A percentile compares a stretch with the other conserved stretches of the same genome.
These are phyloP conservation scores for Pseudopodoces humilis DNA, from an alignment of 2,113 vertebrate genomes.

Conservation along the genomic window DNA sequence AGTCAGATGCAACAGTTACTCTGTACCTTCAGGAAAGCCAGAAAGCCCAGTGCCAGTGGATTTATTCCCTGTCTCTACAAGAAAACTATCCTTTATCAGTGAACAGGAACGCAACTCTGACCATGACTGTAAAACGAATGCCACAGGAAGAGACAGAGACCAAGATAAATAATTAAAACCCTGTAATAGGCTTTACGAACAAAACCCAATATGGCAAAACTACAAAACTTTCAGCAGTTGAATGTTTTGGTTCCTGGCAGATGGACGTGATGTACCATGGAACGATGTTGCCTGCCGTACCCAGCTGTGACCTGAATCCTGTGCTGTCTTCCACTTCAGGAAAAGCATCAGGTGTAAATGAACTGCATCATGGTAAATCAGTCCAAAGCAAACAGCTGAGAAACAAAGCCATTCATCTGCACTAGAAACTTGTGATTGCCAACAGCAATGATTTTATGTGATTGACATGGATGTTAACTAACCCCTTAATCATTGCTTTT, in stretches of 20 bases:
- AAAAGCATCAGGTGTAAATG: neutral
- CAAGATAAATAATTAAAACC: conserved; percentile 20
- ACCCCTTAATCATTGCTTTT: neutral
- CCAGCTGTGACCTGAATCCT: neutral
- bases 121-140: neutral
- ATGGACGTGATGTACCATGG: rapidly evolving
- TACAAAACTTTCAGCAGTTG: neutral
- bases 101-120: neutral
- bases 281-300: neutral
- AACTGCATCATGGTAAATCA: neutral
- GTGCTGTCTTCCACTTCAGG: neutral
- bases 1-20: neutral
- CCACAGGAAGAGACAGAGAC: neutral
- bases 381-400: neutral
- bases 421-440: neutral
- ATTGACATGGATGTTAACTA: neutral
- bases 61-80: neutral
- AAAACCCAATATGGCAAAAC: neutral
- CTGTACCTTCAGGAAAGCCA: neutral
- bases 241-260: neutral
- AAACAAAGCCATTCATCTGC: neutral
- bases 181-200: neutral
- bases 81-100: neutral
- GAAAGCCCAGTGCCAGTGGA: neutral
- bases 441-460: neutral